phyloP scores from a whole-genome alignment of 2,888 invertebrate genomes.

The Hypsopygia costalis region DNA sequence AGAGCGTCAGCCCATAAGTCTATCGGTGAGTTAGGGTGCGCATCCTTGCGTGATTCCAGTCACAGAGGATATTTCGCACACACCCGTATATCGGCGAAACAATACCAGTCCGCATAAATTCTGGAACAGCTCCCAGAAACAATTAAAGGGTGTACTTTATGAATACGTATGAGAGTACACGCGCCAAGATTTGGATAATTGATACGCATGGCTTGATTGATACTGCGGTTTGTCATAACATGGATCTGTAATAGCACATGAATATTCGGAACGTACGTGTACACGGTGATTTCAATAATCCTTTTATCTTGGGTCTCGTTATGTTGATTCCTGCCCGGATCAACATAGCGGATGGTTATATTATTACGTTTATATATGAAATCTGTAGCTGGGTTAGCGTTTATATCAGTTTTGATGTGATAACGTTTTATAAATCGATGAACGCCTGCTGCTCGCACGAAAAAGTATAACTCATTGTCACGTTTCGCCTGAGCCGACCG shows the following conservation, averaged over 20 bases:
- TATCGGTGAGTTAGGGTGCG: conserved; percentile 5
- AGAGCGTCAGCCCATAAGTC: conserved; percentile 6
- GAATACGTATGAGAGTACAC: conserved; percentile 17
- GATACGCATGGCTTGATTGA: conserved; percentile 14
- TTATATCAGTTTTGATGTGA: no score
- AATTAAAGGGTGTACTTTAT: conserved; percentile 8
- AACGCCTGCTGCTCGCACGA: no score
- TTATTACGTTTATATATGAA: no score
- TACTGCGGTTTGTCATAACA: conserved; percentile 6
- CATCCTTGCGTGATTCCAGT: not conserved
- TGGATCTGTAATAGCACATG: conserved; percentile 1
- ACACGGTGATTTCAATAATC: conserved; percentile 1
- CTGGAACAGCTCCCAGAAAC: not conserved
- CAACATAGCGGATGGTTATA: no score
- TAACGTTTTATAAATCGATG: no score
- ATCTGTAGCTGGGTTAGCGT: no score
- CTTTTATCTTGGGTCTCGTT: conserved; percentile 1
- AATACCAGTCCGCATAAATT: not conserved
- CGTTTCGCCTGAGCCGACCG: no score
- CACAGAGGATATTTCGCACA: not conserved
- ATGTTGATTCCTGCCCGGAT: not conserved
- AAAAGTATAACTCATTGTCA: no score
- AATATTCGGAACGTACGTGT: conserved; percentile 2
- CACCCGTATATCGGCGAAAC: not conserved
- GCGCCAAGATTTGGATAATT: conserved; percentile 14